These are phyloP conservation scores for Poecilus cupreus DNA, from an alignment of 2,888 invertebrate genomes.

Conservation along the genomic window DNA sequence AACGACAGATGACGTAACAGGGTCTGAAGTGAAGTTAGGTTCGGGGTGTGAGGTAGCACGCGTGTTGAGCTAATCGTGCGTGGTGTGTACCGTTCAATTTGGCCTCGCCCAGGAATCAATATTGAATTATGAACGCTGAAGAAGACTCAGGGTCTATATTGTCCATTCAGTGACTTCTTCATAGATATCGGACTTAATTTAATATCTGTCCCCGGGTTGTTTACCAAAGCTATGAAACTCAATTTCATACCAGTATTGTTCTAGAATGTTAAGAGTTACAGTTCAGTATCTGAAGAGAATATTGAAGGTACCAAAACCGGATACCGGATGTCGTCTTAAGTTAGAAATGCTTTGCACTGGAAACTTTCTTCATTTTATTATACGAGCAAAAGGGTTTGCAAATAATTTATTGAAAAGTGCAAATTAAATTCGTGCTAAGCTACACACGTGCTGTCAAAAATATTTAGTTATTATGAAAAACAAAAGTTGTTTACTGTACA, in stretches of 20 bases:
- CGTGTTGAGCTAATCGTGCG: constrained; percentile 17
- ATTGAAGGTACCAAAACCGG: neutral
- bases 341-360: no score
- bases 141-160: neutral
- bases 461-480: no score
- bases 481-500: no score
- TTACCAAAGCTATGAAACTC: neutral
- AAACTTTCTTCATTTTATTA: no score
- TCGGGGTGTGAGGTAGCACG: neutral
- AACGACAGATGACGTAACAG: neutral
- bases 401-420: no score
- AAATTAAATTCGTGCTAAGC: neutral
- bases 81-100: constrained; percentile 38
- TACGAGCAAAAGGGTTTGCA: no score
- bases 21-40: neutral
- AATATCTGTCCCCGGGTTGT: constrained; percentile 12
- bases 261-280: neutral
- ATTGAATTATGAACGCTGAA: constrained; percentile 20
- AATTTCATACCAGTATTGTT: constrained; percentile 20
- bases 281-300: neutral
- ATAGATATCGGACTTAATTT: constrained; percentile 22
- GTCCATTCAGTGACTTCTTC: constrained; percentile 18
- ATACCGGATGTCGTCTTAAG: neutral
- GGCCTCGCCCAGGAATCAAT: constrained; percentile 35
- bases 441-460: no score